Evolutionary conservation across 2,113 vertebrate species (phyloP).

Genomic region (Astatotilapia flaviijosephi): DNA sequence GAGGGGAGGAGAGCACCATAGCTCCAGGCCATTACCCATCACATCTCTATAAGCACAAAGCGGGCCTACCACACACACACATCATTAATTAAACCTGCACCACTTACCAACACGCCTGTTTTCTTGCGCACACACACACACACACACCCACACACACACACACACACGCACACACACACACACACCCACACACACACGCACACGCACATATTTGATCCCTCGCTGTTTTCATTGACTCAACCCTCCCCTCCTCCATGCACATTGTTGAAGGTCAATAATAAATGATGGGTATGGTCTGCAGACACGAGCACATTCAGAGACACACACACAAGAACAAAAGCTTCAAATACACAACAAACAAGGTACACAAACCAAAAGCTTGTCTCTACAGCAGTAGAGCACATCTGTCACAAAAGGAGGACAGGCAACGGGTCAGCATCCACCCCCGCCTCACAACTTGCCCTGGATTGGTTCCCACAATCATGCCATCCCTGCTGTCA

Average conservation of each 20-base stretch:
- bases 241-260: not conserved
- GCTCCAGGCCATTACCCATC: slow-evolving; percentile 24
- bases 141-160: not conserved
- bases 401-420: slow-evolving; percentile 19
- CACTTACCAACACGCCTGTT: not conserved
- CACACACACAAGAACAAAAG: not conserved
- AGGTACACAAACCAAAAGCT: not conserved
- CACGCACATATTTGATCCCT: not conserved
- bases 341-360: not conserved
- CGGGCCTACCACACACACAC: not conserved
- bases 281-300: slow-evolving; percentile 30
- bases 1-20: not conserved
- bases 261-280: slow-evolving; percentile 43
- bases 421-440: not conserved
- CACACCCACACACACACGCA: not conserved
- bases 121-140: not conserved
- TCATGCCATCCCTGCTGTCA: not conserved
- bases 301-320: not conserved
- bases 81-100: slow-evolving; percentile 49
- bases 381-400: not conserved
- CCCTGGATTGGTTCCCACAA: not conserved
- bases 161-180: not conserved
- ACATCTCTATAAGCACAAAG: not conserved
- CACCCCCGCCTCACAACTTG: not conserved
- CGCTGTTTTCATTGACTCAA: slow-evolving; percentile 6